These are phyloP conservation scores for Apaloderma vittatum DNA, from an alignment of 2,113 vertebrate species.

Conservation along the genomic window DNA sequence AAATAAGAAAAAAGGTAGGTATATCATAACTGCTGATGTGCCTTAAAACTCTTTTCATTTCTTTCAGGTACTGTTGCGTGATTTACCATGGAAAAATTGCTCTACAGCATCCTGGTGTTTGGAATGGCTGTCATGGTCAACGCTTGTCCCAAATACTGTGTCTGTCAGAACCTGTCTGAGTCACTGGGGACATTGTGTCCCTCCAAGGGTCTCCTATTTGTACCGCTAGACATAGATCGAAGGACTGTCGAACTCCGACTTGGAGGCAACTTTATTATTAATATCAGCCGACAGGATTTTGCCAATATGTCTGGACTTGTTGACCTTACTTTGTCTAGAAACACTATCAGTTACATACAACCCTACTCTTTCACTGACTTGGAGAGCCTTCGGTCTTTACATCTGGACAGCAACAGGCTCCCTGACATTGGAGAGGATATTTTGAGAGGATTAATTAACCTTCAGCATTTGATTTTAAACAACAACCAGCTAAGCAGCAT, in stretches of 20 bases:
- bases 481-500: slow-evolving; percentile 93
- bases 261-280: slow-evolving; percentile 96
- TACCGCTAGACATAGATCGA: slow-evolving; percentile 93
- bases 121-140: slow-evolving; percentile 90
- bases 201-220: slow-evolving; percentile 96
- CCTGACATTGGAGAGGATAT: slow-evolving; percentile 92
- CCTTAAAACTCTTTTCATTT: slow-evolving; percentile 25
- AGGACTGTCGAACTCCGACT: slow-evolving; percentile 95
- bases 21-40: neutral
- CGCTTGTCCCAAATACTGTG: slow-evolving; percentile 97
- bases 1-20: neutral
- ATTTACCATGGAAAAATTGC: slow-evolving; percentile 97
- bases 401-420: slow-evolving; percentile 93
- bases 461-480: slow-evolving; percentile 97
- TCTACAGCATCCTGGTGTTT: slow-evolving; percentile 93
- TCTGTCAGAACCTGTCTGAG: slow-evolving; percentile 98
- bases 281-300: slow-evolving; percentile 93
- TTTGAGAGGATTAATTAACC: slow-evolving; percentile 91
- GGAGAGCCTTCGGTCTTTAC: slow-evolving; percentile 94
- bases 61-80: slow-evolving; percentile 82
- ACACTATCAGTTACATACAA: slow-evolving; percentile 95
- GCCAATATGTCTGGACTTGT: slow-evolving; percentile 98
- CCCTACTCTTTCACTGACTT: slow-evolving; percentile 95
- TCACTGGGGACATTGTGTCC: slow-evolving; percentile 97
- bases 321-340: slow-evolving; percentile 95